phyloP scores from a whole-genome alignment of 2,113 vertebrate genomes.

The Urocynchramus pylzowi region DNA sequence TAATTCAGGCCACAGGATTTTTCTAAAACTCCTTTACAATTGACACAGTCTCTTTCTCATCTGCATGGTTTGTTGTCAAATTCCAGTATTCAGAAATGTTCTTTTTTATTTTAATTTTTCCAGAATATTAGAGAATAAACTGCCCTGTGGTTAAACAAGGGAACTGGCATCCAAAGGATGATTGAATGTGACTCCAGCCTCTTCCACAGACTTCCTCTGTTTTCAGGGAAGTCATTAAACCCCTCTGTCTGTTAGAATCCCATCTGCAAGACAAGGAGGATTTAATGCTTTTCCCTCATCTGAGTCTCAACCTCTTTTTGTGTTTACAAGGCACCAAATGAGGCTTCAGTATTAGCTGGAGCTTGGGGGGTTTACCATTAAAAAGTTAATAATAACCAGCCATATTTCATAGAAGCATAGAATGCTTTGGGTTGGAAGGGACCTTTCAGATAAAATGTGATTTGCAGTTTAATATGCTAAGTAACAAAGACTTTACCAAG shows the following conservation, averaged over 20 bases:
- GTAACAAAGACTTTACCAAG: slow-evolving; percentile 47
- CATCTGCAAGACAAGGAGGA: neutral
- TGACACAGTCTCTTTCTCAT: slow-evolving; percentile 12
- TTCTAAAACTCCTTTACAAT: slow-evolving; percentile 36
- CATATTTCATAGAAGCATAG: neutral
- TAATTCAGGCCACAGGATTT: slow-evolving; percentile 5
- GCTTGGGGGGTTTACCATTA: neutral
- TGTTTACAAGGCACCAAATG: neutral
- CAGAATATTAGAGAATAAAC: slow-evolving; percentile 11
- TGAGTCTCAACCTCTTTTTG: neutral
- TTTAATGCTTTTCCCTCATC: neutral
- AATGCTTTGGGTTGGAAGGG: neutral
- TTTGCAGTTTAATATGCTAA: slow-evolving; percentile 47
- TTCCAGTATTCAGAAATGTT: slow-evolving; percentile 25
- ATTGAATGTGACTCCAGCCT: neutral
- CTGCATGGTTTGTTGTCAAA: neutral
- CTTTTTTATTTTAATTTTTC: slow-evolving; percentile 32
- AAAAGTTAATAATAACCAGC: slow-evolving; percentile 41
- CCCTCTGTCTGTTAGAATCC: neutral
- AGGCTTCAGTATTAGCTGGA: neutral
- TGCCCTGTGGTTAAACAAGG: slow-evolving; percentile 17
- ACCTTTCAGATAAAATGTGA: slow-evolving; percentile 20
- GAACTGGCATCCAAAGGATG: neutral
- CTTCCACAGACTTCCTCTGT: slow-evolving; percentile 8
- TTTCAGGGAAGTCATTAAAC: neutral